Evolutionary conservation across 2,797 vertebrate species (phyloP), one percentile per base, ranked within the genome.

Genomic region (Acipenser transmontanus): DNA sequence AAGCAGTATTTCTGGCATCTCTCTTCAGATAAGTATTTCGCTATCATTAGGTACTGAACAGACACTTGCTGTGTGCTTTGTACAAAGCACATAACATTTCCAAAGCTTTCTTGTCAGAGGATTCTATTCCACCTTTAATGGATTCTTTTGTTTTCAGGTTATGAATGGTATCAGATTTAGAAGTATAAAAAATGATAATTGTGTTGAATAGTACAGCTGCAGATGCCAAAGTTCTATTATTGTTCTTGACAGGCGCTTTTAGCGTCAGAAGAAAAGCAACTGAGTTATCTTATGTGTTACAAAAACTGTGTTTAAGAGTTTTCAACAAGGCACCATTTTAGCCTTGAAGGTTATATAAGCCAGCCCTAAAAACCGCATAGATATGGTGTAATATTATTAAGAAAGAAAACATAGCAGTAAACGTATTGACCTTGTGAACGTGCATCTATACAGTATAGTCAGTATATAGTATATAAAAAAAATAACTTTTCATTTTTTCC

Each of bases 111-210:
- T 68, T 70, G 66, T 73, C 66, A 72, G 69, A 73, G 17, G 1
- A 66, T 69, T 54, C 62, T 66, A 56, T 69, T 76, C 69, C 66
- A 73, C 64, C 50, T 71, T 73, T 54, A 50, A 61, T 6, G 48
- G 7, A 7, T 51, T 65, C 59, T 63, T 71, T 76, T 76, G 72
- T 76, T 69, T 78, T 61, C 62, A 69, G 65, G 66, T 68, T 63
- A 9, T 54, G 52, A 74, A 71, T 67, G 59, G 62, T 69, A 70
- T 62, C 61, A 47, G 64, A 65, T n/a, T 50, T 59, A 62, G 52
- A 69, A 57, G 64, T 54, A n/a, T 54, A n/a, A n/a, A 54, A 54
- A 54, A 54, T 6, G n/a, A 54, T 54, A 54, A 54, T n/a, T n/a
- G n/a, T 9, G 52, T n/a, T 54, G 52, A 54, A 8, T 54, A 54